Evolutionary conservation across 1,140 invertebrate genomes (phyloP).

Genomic region (Catajapyx aquilonaris): DNA sequence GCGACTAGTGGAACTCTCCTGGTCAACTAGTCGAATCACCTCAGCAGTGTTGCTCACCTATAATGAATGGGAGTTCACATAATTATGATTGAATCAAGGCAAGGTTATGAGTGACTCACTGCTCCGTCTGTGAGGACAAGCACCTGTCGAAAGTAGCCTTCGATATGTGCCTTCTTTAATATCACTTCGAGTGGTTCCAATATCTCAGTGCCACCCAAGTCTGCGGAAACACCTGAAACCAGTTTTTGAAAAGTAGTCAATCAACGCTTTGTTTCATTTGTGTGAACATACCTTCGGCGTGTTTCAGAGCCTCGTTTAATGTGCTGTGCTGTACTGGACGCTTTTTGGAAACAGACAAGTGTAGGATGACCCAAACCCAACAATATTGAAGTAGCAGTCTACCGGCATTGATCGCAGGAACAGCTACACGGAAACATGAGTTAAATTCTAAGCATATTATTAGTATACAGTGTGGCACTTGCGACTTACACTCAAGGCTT

Average conservation of each 20-base stretch:
- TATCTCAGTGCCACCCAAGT: conserved; percentile 22
- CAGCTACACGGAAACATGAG: conserved; percentile 7
- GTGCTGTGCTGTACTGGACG: conserved; percentile 7
- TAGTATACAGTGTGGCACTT: too few species aligned
- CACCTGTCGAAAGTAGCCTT: conserved; percentile 17
- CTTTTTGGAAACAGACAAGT: conserved; percentile 10
- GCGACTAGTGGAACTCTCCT: too few species aligned
- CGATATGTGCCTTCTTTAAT: conserved; percentile 13
- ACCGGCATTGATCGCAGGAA: conserved; percentile 13
- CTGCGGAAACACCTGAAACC: conserved; percentile 15
- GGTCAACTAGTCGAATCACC: too few species aligned
- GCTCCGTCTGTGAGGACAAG: conserved; percentile 21
- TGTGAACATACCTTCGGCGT: conserved; percentile 9
- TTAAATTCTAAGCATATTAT: too few species aligned
- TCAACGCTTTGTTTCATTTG: too few species aligned
- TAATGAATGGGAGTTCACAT: too few species aligned
- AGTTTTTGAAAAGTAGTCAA: too few species aligned
- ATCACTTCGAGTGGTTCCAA: conserved; percentile 17
- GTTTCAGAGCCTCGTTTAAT: conserved; percentile 6
- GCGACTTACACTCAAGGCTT: conserved; percentile 13
- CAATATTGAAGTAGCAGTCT: conserved; percentile 13
- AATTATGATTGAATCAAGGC: neutral
- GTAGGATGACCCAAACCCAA: conserved; percentile 11
- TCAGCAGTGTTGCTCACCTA: too few species aligned
- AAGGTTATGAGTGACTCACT: conserved; percentile 9